phyloP scores from a whole-genome alignment of 2,797 vertebrate species.

The Prunella strophiata region DNA sequence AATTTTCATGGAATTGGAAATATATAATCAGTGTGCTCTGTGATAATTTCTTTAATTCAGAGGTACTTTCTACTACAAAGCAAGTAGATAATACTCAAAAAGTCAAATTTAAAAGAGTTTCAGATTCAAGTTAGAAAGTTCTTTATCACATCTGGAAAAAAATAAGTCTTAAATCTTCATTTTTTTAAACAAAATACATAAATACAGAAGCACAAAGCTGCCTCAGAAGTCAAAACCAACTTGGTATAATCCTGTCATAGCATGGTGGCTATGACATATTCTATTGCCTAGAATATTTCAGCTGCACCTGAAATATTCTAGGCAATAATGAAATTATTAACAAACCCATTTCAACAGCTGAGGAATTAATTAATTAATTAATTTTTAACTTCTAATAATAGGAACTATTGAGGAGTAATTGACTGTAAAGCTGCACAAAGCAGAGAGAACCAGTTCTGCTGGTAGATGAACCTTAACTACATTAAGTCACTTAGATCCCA shows the following conservation, averaged over 20 bases:
- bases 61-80: not conserved
- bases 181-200: not conserved
- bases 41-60: not conserved
- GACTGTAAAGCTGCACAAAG: not conserved
- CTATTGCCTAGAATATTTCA: too few species aligned
- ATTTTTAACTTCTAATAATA: not conserved
- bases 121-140: not conserved
- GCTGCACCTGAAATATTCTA: not conserved
- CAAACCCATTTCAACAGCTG: not conserved
- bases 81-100: not conserved
- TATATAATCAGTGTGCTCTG: not conserved
- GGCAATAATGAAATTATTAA: not conserved
- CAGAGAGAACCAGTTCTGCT: not conserved
- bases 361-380: not conserved
- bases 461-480: conserved; percentile 20
- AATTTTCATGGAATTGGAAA: not conserved
- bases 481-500: not conserved
- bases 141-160: not conserved
- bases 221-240: not conserved
- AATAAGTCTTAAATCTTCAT: not conserved
- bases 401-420: not conserved
- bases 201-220: not conserved
- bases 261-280: not conserved
- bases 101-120: not conserved
- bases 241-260: not conserved